These are phyloP conservation scores for Heliornis fulica DNA, from an alignment of 2,113 vertebrate species.

Conservation along the genomic window DNA sequence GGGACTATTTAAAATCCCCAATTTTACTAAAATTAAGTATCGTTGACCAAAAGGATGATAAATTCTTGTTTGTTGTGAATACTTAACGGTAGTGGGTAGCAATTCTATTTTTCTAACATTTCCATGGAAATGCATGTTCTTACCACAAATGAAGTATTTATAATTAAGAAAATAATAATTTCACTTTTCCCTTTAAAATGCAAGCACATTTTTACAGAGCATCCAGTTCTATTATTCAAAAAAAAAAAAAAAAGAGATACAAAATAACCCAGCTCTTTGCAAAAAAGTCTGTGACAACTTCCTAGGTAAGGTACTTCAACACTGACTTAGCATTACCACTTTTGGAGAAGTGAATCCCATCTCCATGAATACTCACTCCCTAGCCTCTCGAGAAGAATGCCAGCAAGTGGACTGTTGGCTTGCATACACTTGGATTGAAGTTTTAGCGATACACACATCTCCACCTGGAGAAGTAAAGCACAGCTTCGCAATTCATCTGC, in stretches of 20 bases:
- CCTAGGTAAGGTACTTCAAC: not conserved
- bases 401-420: not conserved
- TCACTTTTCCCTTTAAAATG: not conserved
- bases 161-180: not conserved
- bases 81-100: not conserved
- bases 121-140: not conserved
- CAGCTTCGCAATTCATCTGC: not conserved
- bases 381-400: not conserved
- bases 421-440: rapidly evolving
- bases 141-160: not conserved
- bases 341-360: not conserved
- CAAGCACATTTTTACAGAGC: not conserved
- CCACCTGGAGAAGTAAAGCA: not conserved
- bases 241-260: not conserved
- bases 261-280: not conserved
- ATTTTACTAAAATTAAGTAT: not conserved
- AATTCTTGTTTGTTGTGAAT: not conserved
- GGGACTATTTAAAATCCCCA: not conserved
- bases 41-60: not conserved
- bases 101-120: not conserved
- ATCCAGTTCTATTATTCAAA: not conserved
- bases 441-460: not conserved
- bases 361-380: not conserved
- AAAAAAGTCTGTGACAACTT: not conserved
- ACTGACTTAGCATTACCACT: not conserved